Base-by-base conservation (phyloP, 2,113 vertebrate species). In the Boleophthalmus pectinirostris region DNA sequence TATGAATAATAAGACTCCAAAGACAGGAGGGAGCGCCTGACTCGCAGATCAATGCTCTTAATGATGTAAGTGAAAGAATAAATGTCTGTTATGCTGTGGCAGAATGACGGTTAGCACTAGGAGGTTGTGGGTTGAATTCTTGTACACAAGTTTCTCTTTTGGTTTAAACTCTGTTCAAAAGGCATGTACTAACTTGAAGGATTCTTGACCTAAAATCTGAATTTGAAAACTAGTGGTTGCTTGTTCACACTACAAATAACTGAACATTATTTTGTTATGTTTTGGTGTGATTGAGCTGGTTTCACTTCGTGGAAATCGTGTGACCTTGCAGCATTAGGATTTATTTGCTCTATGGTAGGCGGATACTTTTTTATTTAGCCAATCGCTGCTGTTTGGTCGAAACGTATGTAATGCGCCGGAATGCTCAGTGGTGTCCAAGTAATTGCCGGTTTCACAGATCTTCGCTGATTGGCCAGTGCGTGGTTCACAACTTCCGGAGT, bases 1-100 rank as follows among this genome's bases (percentile, higher is more conserved):
- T 60, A n/a, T 71, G 76, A 70, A 61, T 16, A 61, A 54, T 25
- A 75, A 63, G 12, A 58, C 57, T 75, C 64, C 69, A 75, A 33
- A 68, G 68, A 70, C 77, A 65, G 70, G 46, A 61, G 38, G 47
- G 21, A 70, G 58, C 16, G n/a, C 70, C 67, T 66, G 54, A 29
- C n/a, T 56, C 69, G 77, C 1, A 70, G 45, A 67, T 70, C 35
- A 53, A n/a, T 21, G 20, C 1, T 8, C n/a, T 54, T 54, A 49
- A 49, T 49, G 16, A 51, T 51, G 16, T 51, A 20, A 51, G 47
- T 51, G 5, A 51, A 7, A 20, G 16, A 51, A 18, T 16, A 20
- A 7, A 51, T 43, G 38, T 43, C 38, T 43, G 10, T 43, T 43
- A 0, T 43, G 16, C 20, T 20, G 49, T n/a, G 49, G 51, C 20